Base-by-base conservation (phyloP, 2,113 vertebrate genomes). In the Lycaon pictus region DNA sequence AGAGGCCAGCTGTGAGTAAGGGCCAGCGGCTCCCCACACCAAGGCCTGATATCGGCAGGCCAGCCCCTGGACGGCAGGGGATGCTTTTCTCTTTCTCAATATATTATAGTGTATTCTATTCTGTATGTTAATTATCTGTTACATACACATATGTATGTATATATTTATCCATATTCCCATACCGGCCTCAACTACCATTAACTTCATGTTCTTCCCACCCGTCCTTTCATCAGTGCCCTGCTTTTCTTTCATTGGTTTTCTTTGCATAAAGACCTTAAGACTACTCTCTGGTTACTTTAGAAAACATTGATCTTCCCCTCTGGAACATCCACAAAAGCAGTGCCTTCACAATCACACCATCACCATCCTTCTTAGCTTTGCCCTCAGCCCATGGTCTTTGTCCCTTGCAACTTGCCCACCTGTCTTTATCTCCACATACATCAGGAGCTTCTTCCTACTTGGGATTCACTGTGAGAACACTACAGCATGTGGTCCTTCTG, bases 161-260 rank as follows among this genome's bases (percentile, higher is more conserved):
- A 27, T 11, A 77, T 17, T 13, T 25, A 71, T 80, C 22, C 13
- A 23, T 65, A 55, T 76, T 53, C 69, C 29, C 37, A 32, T 62
- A 62, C 10, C 15, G 19, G 48, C 60, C 16, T 62, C 32, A 90
- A 69, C 48, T 90, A 48, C 29, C 63, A 56, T 60, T 90, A 83
- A 67, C n/a, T 93, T 91, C 72, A 22, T 67, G 22, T 48, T 94
- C 84, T 95, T 69, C n/a, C 23, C 89, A 92, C 15, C 22, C n/a
- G 11, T 72, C 51, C 55, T 80, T 88, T 93, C 43, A 20, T 88
- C 29, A 63, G 88, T 65, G 65, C 22, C 69, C 71, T 67, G 15
- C 12, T 58, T 96, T 97, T 96, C 67, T 71, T 95, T 95, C 88
- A 62, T 79, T 87, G 25, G 20, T 82, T 77, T 95, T 88, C 85